phyloP scores from a whole-genome alignment of 1,140 invertebrate species.

The Drosophila mojavensis region DNA sequence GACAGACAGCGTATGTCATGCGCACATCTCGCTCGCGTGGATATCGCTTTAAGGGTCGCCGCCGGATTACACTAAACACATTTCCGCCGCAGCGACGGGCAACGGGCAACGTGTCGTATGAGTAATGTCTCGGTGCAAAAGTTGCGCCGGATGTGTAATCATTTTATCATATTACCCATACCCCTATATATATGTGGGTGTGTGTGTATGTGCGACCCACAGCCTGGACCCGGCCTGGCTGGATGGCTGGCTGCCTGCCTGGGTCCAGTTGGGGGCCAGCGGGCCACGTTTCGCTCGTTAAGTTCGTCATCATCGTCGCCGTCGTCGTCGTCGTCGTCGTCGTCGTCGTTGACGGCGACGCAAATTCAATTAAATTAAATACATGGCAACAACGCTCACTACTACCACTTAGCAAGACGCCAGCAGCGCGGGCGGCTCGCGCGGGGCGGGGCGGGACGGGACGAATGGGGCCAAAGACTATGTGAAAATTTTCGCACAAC shows the following conservation, averaged over 20 bases:
- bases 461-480: slow-evolving; percentile 34
- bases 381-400: slow-evolving; percentile 59
- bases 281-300: slow-evolving; percentile 67
- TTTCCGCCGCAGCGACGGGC: slow-evolving; percentile 56
- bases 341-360: slow-evolving; percentile 52
- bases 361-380: slow-evolving; percentile 82
- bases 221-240: neutral
- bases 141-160: slow-evolving; percentile 78
- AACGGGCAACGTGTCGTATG: slow-evolving; percentile 71
- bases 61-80: slow-evolving; percentile 74
- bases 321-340: slow-evolving; percentile 42
- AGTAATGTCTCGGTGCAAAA: slow-evolving; percentile 79
- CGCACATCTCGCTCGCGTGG: slow-evolving; percentile 39
- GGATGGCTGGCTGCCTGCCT: neutral
- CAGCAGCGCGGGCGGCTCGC: neutral
- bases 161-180: slow-evolving; percentile 77
- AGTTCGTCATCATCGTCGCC: slow-evolving; percentile 46
- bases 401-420: slow-evolving; percentile 11
- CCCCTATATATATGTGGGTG: neutral
- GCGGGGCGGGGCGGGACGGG: neutral
- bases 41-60: slow-evolving; percentile 46
- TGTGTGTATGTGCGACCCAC: no score
- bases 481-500: slow-evolving; percentile 69
- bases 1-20: slow-evolving; percentile 22
- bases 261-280: slow-evolving; percentile 15